Conservation (phyloP, 2,888 invertebrate genomes). For the Hypercompe scribonia region DNA sequence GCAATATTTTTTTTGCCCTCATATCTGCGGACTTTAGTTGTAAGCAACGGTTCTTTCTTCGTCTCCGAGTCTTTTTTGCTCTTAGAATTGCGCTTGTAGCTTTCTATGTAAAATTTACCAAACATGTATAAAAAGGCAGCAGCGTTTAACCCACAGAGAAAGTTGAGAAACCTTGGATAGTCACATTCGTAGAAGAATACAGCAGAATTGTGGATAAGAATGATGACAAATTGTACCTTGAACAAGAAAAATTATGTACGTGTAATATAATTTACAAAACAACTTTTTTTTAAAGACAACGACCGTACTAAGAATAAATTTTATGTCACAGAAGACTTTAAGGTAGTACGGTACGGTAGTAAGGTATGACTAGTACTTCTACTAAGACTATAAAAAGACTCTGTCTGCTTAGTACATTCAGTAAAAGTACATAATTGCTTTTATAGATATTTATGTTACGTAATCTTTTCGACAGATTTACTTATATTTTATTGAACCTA, state of each 20-base stretch:
- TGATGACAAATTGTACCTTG: slow-evolving; percentile 43
- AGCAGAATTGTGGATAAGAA: slow-evolving; percentile 37
- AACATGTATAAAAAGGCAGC: slow-evolving; percentile 45
- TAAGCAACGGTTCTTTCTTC: slow-evolving; percentile 15
- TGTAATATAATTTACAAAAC: too few species aligned
- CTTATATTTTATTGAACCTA: too few species aligned
- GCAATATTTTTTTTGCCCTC: slow-evolving; percentile 26
- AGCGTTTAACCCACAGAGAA: slow-evolving; percentile 14
- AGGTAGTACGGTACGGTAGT: too few species aligned
- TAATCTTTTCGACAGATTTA: too few species aligned
- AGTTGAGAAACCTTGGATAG: slow-evolving; percentile 31
- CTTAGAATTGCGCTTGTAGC: slow-evolving; percentile 26
- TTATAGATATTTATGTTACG: too few species aligned
- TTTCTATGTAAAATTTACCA: slow-evolving; percentile 45
- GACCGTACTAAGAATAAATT: too few species aligned
- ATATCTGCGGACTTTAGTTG: slow-evolving; percentile 27
- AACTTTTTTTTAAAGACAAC: too few species aligned
- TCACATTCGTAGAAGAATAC: slow-evolving; percentile 44
- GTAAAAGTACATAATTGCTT: too few species aligned
- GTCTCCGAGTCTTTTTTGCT: slow-evolving; percentile 24
- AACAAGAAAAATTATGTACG: slow-evolving; percentile 23
- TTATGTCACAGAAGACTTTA: too few species aligned
- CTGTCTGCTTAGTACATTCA: too few species aligned
- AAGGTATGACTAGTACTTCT: too few species aligned
- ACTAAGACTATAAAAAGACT: too few species aligned